Base-by-base conservation (phyloP, 2,113 vertebrate species). In the Vombatus ursinus region DNA sequence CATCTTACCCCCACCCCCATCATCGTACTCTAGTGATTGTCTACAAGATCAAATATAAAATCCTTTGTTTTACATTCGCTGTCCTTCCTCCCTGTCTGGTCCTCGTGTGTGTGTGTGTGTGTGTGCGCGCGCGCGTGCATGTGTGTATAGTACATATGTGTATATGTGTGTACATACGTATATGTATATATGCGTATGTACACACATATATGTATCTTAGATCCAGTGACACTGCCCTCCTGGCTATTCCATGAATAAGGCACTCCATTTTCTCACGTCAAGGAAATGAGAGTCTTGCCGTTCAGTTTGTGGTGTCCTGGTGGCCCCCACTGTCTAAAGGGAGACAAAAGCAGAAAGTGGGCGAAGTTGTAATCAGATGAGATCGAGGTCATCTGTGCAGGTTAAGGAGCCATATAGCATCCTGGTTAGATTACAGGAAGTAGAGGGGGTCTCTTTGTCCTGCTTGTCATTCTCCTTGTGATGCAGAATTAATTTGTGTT, bases 401-500 rank as follows among this genome's bases (percentile, higher is more conserved):
- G 24, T 54, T 54, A 54, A 54, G 31, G 26, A 61, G 37, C 14
- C 12, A n/a, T 16, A 77, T 5, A 19, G 37, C 14, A 0, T 77
- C 31, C 37, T 77, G 37, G 1, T n/a, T 50, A 1, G 0, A 8
- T 49, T 47, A 68, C 0, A 22, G 4, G 10, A 1, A 0, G 0
- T 3, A 0, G 2, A 3, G 50, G 28, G 92, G 48, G 2, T 3
- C 50, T 50, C 7, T 5, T 12, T 4, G 16, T 51, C 25, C 24
- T 8, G 47, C 1, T 0, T 19, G 1, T 0, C 1, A 0, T 44
- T 25, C 26, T 44, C 23, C 51, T 23, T 77, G 0, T 2, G 37
- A 4, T n/a, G 14, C 61, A 28, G 92, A 10, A 1, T 25, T 28
- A 0, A 0, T 57, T 25, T 1, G 0, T 0, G 2, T 22, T 0